phyloP scores from a whole-genome alignment of 2,113 vertebrate genomes.

The cattle (Bos taurus) region DNA sequence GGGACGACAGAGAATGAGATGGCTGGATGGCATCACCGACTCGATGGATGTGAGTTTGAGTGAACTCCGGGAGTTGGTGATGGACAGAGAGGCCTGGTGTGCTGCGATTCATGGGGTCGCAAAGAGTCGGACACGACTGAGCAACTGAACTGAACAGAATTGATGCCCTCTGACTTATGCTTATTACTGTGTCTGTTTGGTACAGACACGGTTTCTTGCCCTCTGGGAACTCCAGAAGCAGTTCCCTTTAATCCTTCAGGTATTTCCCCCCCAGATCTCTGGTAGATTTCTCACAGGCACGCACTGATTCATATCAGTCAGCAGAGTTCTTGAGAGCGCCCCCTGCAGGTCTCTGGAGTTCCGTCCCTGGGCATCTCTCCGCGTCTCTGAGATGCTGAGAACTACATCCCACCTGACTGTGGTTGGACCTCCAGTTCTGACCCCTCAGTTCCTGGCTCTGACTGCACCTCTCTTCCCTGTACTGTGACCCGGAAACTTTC shows the following conservation, averaged over 20 bases:
- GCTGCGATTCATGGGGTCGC: no score
- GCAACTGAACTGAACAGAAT: no score
- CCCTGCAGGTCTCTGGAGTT: no score
- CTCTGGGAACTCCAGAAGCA: neutral
- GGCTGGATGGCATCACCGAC: no score
- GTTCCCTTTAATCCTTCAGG: rapidly evolving
- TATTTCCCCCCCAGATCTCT: rapidly evolving
- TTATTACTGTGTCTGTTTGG: neutral
- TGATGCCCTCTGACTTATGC: neutral
- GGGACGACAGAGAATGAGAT: no score
- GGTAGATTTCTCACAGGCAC: neutral
- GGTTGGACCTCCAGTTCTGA: neutral
- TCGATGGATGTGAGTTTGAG: no score
- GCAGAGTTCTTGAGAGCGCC: neutral
- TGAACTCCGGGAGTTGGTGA: no score
- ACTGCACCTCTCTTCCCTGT: neutral
- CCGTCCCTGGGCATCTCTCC: neutral
- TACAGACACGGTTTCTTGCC: no score
- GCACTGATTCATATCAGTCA: no score
- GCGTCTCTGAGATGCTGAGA: neutral
- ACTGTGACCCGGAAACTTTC: neutral
- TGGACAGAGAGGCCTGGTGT: no score
- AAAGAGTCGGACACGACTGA: no score
- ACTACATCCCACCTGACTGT: rapidly evolving
- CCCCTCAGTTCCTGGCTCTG: neutral